Base-by-base conservation (phyloP, 2,113 vertebrate species). In the Cebidichthys violaceus region DNA sequence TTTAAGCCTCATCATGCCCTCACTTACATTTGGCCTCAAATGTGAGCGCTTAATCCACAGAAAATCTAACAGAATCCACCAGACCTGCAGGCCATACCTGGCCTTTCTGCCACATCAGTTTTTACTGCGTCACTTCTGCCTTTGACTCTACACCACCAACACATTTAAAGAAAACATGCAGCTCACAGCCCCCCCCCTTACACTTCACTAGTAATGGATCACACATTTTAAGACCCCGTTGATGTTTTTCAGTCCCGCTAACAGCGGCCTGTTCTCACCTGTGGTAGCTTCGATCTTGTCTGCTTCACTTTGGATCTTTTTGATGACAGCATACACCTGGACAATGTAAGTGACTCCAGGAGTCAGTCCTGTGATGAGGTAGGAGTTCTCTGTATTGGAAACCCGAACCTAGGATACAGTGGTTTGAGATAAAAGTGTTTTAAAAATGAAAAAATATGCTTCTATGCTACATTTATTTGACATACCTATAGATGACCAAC, bases 311-410 rank as follows among this genome's bases (percentile, higher is more conserved):
- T 90, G 81, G 77, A 94, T 77, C 1, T 85, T 92, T 52, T 93
- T 96, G 92, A 96, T 96, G 70, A 96, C 86, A 0, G 96, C 94
- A 6, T 73, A 85, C 81, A 98, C 92, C 0, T 94, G 87, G 55
- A 97, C 91, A 0, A 94, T 87, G 79, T 97, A 97, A 2, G 92
- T 94, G 75, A 97, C 95, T 54, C 95, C 93, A 0, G 97, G 93
- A 67, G 1, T 77, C 77, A 98, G 91, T 20, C 92, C 94, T 0
- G 82, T 91, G 76, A 97, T 96, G 62, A 96, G 93, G 57, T 95
- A 95, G 78, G 86, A 95, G 85, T 94, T 94, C 65, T 96, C 92
- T 20, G 93, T 94, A 91, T 95, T 96, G 80, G 95, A 88, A 75
- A 97, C 87, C 0, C 9, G 85, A 33, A 92, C 79, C 93, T 94